phyloP scores from a whole-genome alignment of 2,797 vertebrate genomes.

The Pygocentrus nattereri region DNA sequence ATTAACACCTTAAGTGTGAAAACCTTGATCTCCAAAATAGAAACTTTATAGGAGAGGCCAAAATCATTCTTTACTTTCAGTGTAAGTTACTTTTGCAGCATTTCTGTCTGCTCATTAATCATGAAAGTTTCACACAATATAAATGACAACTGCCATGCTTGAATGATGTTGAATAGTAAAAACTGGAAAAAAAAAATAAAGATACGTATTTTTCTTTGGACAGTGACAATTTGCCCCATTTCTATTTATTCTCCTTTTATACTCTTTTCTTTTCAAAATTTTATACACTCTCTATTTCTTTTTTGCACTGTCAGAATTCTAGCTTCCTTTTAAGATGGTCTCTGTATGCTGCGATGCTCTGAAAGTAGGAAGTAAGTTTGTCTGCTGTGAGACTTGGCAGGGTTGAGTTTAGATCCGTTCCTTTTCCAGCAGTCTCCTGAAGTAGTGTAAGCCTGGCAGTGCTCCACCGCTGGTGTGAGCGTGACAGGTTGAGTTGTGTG shows the following conservation, averaged over 20 bases:
- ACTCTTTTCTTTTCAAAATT: not conserved
- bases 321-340: not conserved
- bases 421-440: constrained; percentile 12
- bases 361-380: constrained; percentile 24
- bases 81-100: no score
- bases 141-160: no score
- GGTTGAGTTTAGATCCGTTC: constrained; percentile 16
- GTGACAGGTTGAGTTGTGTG: constrained; percentile 31
- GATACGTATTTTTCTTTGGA: no score
- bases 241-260: not conserved
- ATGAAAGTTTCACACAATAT: no score
- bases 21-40: no score
- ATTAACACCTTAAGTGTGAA: no score
- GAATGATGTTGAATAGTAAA: no score
- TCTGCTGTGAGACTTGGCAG: constrained; percentile 3
- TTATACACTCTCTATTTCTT: not conserved
- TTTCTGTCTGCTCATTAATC: no score
- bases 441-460: constrained; percentile 21
- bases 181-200: no score
- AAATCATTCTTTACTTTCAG: no score
- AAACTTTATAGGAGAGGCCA: no score
- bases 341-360: not conserved
- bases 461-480: constrained; percentile 13
- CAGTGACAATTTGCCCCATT: not conserved
- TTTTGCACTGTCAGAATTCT: not conserved